Conservation (phyloP, 2,888 invertebrate species). For the Cryptocheilus praepositus region DNA sequence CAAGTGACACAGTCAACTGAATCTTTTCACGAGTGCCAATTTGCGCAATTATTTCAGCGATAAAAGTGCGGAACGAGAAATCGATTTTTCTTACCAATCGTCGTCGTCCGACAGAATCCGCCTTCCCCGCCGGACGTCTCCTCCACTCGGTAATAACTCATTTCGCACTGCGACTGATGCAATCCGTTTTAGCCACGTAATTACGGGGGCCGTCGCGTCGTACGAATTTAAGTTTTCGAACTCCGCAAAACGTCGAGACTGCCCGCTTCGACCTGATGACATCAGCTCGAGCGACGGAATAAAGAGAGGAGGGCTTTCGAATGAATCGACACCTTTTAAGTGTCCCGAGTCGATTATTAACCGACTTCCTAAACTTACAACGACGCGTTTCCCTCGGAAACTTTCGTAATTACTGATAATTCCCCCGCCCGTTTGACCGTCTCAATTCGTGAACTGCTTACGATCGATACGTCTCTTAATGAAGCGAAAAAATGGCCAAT, state of each 20-base stretch:
- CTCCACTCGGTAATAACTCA: too few species aligned
- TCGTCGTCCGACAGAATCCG: too few species aligned
- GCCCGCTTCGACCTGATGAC: not conserved
- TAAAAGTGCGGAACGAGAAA: too few species aligned
- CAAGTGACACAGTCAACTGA: too few species aligned
- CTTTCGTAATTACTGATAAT: conserved; percentile 44
- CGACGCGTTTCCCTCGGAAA: conserved; percentile 36
- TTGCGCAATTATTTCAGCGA: too few species aligned
- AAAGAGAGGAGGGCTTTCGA: conserved; percentile 18
- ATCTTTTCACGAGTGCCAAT: too few species aligned
- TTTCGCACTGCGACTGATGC: too few species aligned
- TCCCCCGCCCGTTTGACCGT: not conserved
- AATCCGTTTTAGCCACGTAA: too few species aligned
- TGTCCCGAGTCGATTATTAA: conserved; percentile 42
- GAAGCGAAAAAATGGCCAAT: conserved; percentile 5
- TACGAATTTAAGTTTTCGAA: not conserved
- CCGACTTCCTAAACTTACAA: conserved; percentile 27
- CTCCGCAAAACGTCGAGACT: too few species aligned
- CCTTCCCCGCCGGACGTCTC: too few species aligned
- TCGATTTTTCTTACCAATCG: too few species aligned
- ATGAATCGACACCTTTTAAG: conserved; percentile 25
- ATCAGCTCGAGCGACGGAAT: conserved; percentile 5
- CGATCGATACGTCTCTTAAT: conserved; percentile 24
- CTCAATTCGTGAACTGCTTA: conserved; percentile 22
- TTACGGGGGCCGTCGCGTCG: not conserved